A percentile compares a stretch with the other conserved stretches of the same genome.
These are phyloP conservation scores for Malacoraja senta DNA, from an alignment of 2,797 vertebrate genomes.

Conservation along the genomic window DNA sequence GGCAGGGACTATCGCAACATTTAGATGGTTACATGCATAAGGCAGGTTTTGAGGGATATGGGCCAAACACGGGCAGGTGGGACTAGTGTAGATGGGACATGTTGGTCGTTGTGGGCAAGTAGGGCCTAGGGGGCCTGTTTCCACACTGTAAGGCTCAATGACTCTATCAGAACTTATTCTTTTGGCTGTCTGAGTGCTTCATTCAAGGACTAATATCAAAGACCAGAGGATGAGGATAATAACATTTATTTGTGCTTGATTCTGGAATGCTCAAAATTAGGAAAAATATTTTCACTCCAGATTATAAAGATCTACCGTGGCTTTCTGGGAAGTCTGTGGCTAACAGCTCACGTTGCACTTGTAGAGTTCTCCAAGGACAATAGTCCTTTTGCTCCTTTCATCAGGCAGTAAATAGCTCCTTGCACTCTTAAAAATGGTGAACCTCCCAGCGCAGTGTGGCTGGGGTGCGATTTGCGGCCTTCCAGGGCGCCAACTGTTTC, in stretches of 20 bases:
- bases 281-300: conserved; percentile 21
- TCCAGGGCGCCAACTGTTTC: too few species aligned
- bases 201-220: conserved; percentile 10
- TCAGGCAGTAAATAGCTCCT: not conserved
- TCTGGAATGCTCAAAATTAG: conserved; percentile 26
- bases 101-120: too few species aligned
- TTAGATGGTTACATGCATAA: too few species aligned
- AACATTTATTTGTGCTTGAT: conserved; percentile 31
- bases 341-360: not conserved
- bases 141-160: too few species aligned
- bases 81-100: too few species aligned
- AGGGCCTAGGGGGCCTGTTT: too few species aligned
- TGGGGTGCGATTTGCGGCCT: not conserved
- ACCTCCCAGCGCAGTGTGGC: not conserved
- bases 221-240: not conserved
- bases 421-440: not conserved
- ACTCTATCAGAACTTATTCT: too few species aligned
- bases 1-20: too few species aligned
- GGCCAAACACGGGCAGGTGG: too few species aligned
- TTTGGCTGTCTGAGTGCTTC: not conserved
- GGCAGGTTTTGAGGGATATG: too few species aligned
- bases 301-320: not conserved
- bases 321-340: not conserved
- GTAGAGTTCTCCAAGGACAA: not conserved
- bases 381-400: conserved; percentile 10